These are phyloP conservation scores for Steinernema carpocapsae DNA, from an alignment of 2,888 invertebrate genomes.

Conservation along the genomic window DNA sequence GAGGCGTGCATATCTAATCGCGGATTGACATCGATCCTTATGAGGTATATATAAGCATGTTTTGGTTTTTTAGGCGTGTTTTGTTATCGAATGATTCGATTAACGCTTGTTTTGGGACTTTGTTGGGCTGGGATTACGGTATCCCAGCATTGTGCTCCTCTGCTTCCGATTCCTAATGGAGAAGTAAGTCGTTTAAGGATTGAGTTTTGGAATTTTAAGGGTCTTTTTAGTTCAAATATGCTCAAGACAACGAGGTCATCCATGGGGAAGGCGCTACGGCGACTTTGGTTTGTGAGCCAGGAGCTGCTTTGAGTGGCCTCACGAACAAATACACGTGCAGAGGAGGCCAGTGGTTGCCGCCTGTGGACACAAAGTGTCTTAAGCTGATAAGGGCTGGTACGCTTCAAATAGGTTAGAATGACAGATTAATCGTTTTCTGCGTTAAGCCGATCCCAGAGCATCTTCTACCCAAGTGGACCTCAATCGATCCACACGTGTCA, in stretches of 20 bases:
- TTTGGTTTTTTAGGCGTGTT: slow-evolving; percentile 16
- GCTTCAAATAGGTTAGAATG: too few species aligned
- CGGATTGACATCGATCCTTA: slow-evolving; percentile 31
- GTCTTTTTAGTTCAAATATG: slow-evolving; percentile 23
- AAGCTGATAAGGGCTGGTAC: slow-evolving; percentile 18
- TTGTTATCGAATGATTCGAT: not conserved
- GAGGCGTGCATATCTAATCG: not conserved
- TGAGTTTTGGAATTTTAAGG: not conserved
- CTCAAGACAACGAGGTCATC: not conserved
- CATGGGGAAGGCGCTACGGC: slow-evolving; percentile 37
- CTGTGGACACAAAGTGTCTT: slow-evolving; percentile 22
- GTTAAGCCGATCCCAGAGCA: not conserved
- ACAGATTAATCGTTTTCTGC: too few species aligned
- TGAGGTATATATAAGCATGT: not conserved
- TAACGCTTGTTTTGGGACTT: not conserved
- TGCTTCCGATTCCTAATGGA: slow-evolving; percentile 37
- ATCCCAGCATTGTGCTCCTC: slow-evolving; percentile 42
- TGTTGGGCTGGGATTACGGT: not conserved
- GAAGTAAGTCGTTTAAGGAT: slow-evolving; percentile 19
- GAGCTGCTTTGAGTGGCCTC: slow-evolving; percentile 42
- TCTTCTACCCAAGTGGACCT: not conserved
- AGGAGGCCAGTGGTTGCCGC: slow-evolving; percentile 38
- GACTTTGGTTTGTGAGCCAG: slow-evolving; percentile 46
- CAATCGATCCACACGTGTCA: slow-evolving; percentile 31
- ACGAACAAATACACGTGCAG: slow-evolving; percentile 39